Evolutionary conservation across 2,797 vertebrate species (phyloP).

Genomic region (Gobio occitaniae): DNA sequence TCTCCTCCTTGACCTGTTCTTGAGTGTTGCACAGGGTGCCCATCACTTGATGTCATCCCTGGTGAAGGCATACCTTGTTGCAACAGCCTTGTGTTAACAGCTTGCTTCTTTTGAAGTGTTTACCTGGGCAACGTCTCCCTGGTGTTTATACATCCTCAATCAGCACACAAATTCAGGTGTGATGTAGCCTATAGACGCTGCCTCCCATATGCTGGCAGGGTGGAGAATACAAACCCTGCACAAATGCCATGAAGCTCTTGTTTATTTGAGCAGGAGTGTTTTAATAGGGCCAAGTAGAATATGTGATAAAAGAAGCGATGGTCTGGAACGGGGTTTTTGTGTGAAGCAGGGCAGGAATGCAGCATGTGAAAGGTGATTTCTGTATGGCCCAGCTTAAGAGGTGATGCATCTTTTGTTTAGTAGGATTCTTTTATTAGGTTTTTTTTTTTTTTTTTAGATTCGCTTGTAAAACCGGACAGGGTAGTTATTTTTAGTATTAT

Average conservation of each 20-base stretch:
- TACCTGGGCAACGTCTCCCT: slow-evolving; percentile 69
- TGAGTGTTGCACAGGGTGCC: slow-evolving; percentile 65
- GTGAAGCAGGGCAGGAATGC: slow-evolving; percentile 73
- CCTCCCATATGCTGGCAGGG: slow-evolving; percentile 65
- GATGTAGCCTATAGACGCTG: slow-evolving; percentile 58
- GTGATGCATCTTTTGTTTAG: slow-evolving; percentile 74
- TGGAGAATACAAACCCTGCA: slow-evolving; percentile 49
- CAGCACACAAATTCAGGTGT: slow-evolving; percentile 62
- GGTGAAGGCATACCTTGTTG: slow-evolving; percentile 78
- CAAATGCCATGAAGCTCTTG: slow-evolving; percentile 59
- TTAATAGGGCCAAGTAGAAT: slow-evolving; percentile 75
- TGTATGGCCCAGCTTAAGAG: slow-evolving; percentile 64
- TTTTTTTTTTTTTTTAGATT: slow-evolving; percentile 66
- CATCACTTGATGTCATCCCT: slow-evolving; percentile 64
- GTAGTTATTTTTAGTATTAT: neutral
- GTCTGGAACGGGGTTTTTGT: slow-evolving; percentile 77
- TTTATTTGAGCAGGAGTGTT: slow-evolving; percentile 74
- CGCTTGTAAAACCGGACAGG: neutral
- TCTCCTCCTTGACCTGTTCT: slow-evolving; percentile 70
- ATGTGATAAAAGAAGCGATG: slow-evolving; percentile 78
- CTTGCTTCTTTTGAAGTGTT: slow-evolving; percentile 74
- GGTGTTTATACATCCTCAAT: slow-evolving; percentile 66
- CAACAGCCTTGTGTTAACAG: slow-evolving; percentile 69
- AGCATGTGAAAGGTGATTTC: slow-evolving; percentile 76
- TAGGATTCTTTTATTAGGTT: slow-evolving; percentile 72